Base-by-base conservation (phyloP, 2,888 invertebrate species). In the Plagodis dolabraria region DNA sequence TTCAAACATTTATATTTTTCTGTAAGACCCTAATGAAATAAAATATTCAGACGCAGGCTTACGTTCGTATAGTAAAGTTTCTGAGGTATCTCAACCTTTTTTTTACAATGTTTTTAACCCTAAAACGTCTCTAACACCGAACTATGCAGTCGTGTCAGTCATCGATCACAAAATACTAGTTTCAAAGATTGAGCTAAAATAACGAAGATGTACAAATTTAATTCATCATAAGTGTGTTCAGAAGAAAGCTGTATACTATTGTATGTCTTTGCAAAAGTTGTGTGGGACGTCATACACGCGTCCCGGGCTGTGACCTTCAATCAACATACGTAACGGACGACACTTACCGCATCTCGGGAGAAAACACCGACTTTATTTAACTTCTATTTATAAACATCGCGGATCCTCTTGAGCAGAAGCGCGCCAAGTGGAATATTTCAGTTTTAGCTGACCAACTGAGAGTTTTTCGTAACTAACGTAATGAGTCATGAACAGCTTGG, bases 351-450 rank as follows among this genome's bases (percentile, higher is more conserved):
- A 46, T 56, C 60, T 60, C 48, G 45, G 53, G 33, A 44, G 54
- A 55, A 64, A 65, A 68, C 52, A 61, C 52, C 47, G 48, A 49
- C 8, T 43, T n/a, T 44, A 40, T 46, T 46, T 11, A 5, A 34
- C 12, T 45, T 33, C 46, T 54, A 63, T 57, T 61, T 65, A 65
- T 68, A 65, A 64, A 60, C 53, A 53, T 47, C 4, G 44, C 53
- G 52, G 48, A 53, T 63, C 58, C 52, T 60, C 62, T 57, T 60
- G 49, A 50, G 50, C 47, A 33, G 42, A 56, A 35, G 51, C 55
- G 57, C 55, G 64, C 66, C 63, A 65, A 63, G 47, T 64, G 42
- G 53, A 59, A 64, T 63, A 47, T 62, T 62, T 61, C 51, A 50
- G 57, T 53, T 36, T 53, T 44, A 56, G 53, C 40, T 38, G 34